Evolutionary conservation across 2,113 vertebrate species (phyloP).

Genomic region (Nesoenas mayeri): DNA sequence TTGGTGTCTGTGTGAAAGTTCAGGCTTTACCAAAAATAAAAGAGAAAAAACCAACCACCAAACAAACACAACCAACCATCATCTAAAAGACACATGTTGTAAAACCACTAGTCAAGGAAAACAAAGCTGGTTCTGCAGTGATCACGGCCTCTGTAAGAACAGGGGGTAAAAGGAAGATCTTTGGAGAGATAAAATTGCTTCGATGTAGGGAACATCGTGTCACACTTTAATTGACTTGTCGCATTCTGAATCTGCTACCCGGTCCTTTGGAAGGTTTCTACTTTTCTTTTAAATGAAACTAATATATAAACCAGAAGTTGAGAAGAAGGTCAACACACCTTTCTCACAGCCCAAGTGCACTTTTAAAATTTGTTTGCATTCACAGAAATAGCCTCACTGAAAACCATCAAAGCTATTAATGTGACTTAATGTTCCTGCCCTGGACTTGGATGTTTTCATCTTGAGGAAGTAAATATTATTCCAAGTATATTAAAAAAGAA

Average conservation of each 20-base stretch:
- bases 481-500: not conserved
- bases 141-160: not conserved
- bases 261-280: not conserved
- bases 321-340: not conserved
- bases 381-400: not conserved
- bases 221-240: not conserved
- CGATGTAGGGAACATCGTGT: not conserved
- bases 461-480: not conserved
- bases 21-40: not conserved
- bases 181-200: not conserved
- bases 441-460: not conserved
- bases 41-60: no score
- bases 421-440: not conserved
- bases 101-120: not conserved
- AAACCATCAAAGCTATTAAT: not conserved
- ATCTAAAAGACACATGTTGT: not conserved
- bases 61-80: not conserved
- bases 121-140: not conserved
- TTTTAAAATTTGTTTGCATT: not conserved
- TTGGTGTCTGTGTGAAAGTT: not conserved
- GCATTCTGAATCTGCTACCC: not conserved
- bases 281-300: not conserved
- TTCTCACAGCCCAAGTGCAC: not conserved
- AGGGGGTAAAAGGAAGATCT: not conserved
- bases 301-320: not conserved